Percentiles rank a stretch among this genome's conserved stretches.
Conservation (phyloP, 2,888 invertebrate species). For the Branchipolynoe longqiensis region DNA sequence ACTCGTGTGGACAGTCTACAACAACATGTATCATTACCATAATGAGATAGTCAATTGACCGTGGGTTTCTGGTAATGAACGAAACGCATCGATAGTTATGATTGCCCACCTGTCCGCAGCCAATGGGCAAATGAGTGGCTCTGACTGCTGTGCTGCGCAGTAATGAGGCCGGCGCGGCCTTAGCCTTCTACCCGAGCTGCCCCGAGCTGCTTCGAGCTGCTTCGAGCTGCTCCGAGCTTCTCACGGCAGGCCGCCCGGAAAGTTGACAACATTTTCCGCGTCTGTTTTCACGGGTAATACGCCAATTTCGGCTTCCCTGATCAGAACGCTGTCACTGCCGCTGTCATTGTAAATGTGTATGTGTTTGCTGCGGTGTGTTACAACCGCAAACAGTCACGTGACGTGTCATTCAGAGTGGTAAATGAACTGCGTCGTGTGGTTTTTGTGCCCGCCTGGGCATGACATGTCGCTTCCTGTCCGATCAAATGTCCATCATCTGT, state of each 20-base stretch:
- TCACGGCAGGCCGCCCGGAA: not conserved
- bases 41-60: constrained; percentile 49
- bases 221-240: not conserved
- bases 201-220: constrained; percentile 2
- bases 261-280: constrained; percentile 4
- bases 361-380: no score
- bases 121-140: constrained; percentile 21
- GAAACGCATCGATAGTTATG: constrained; percentile 43
- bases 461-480: no score
- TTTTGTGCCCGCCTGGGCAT: no score
- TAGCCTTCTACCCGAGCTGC: constrained; percentile 9
- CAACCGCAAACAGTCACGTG: no score
- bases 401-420: no score
- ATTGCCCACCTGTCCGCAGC: constrained; percentile 41
- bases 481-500: no score
- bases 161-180: constrained; percentile 23
- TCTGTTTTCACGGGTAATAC: not conserved
- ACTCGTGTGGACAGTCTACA: constrained; percentile 5
- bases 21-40: constrained; percentile 50
- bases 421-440: no score
- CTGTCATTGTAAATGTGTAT: no score
- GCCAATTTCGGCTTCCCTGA: not conserved
- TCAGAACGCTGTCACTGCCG: not conserved
- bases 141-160: not conserved
- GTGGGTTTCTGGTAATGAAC: constrained; percentile 32